Evolutionary conservation across 2,797 vertebrate genomes (phyloP).

Genomic region (Apodemus agrarius): DNA sequence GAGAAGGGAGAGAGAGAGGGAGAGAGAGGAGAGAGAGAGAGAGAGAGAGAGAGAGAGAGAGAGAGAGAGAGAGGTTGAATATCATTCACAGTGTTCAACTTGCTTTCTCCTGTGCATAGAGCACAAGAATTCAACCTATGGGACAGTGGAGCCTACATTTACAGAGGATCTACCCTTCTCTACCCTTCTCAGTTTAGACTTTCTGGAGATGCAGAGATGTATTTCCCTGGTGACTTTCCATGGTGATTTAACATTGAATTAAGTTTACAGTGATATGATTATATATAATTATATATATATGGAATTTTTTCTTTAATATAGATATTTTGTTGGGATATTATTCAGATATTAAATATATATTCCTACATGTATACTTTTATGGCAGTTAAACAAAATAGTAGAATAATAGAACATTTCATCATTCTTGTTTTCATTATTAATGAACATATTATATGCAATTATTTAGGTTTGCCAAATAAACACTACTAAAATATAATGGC

Average conservation of each 20-base stretch:
- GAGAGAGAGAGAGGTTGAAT: fast-evolving
- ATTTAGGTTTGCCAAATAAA: neutral
- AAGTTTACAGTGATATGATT: neutral
- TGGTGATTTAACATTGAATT: neutral
- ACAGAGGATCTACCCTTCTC: neutral
- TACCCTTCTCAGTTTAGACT: neutral
- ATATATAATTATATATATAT: too few relatives aligned
- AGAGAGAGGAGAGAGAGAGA: neutral
- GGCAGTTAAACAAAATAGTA: neutral
- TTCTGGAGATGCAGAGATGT: neutral
- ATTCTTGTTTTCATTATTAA: neutral
- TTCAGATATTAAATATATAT: neutral
- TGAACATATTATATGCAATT: neutral
- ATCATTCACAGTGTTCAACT: neutral
- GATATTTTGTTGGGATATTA: conserved; percentile 10
- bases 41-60: neutral
- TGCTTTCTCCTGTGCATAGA: neutral
- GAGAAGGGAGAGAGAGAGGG: neutral
- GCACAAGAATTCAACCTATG: neutral
- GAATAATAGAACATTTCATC: neutral
- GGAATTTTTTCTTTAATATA: neutral
- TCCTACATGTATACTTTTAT: neutral
- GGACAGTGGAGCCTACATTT: neutral
- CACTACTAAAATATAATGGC: neutral
- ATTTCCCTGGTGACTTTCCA: neutral